Conservation (phyloP, 2,888 invertebrate species). For the Polylopha cassiicola region DNA sequence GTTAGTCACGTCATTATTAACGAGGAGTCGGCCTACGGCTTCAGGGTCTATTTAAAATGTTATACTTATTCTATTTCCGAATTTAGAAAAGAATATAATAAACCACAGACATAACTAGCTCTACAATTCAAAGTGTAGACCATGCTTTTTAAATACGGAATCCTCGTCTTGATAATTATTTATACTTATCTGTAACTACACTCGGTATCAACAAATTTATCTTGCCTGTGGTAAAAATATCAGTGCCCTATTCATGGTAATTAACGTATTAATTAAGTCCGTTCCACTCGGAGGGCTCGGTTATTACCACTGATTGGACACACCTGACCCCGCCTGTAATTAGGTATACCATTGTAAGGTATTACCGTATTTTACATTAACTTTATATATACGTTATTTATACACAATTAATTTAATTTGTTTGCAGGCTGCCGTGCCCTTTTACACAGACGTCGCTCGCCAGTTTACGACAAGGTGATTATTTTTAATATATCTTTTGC, state of each 20-base stretch:
- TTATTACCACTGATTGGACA: slow-evolving; percentile 34
- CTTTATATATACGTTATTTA: slow-evolving; percentile 11
- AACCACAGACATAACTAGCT: no score
- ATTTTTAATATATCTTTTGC: slow-evolving; percentile 10
- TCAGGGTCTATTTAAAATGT: no score
- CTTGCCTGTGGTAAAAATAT: slow-evolving; percentile 25
- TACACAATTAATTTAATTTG: slow-evolving; percentile 41
- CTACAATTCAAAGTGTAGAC: no score
- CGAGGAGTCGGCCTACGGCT: slow-evolving; percentile 19
- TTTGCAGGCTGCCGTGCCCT: slow-evolving; percentile 87
- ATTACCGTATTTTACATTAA: slow-evolving; percentile 27
- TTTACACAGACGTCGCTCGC: slow-evolving; percentile 88
- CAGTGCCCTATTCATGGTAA: slow-evolving; percentile 26
- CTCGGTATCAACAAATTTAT: neutral
- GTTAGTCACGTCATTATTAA: slow-evolving; percentile 46
- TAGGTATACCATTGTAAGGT: slow-evolving; percentile 30
- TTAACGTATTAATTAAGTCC: slow-evolving; percentile 35
- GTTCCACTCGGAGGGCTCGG: slow-evolving; percentile 15
- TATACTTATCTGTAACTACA: no score
- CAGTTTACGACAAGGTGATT: slow-evolving; percentile 85
- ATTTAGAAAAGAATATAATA: no score
- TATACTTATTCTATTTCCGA: neutral
- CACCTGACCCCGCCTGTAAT: slow-evolving; percentile 34
- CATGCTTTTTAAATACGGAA: no score
- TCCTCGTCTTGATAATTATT: no score